phyloP scores from a whole-genome alignment of 1,140 invertebrate species.

The Kradibia gibbosae region DNA sequence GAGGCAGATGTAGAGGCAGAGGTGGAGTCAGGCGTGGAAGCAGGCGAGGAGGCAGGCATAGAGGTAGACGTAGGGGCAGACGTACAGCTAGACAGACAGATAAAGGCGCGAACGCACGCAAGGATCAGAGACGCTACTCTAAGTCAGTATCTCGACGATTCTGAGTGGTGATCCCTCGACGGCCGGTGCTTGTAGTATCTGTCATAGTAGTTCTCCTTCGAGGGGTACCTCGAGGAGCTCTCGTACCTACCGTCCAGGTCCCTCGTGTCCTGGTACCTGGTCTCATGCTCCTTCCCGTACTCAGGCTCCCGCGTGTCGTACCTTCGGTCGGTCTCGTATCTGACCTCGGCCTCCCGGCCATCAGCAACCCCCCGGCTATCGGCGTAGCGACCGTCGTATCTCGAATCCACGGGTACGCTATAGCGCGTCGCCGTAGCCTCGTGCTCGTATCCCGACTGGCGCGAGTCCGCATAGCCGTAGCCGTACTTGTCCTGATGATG shows the following conservation, averaged over 20 bases:
- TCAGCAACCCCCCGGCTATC: slow-evolving; percentile 46
- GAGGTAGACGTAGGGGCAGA: background rate
- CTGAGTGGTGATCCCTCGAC: slow-evolving; percentile 68
- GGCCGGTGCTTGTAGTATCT: slow-evolving; percentile 70
- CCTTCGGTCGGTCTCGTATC: slow-evolving; percentile 37
- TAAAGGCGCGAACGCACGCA: background rate
- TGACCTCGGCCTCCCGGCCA: slow-evolving; percentile 43
- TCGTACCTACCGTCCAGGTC: slow-evolving; percentile 60
- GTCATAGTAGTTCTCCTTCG: slow-evolving; percentile 71
- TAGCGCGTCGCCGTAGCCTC: slow-evolving; percentile 58
- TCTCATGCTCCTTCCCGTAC: slow-evolving; percentile 55
- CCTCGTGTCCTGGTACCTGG: slow-evolving; percentile 53
- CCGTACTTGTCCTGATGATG: slow-evolving; percentile 44
- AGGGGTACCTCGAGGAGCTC: slow-evolving; percentile 59
- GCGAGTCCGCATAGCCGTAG: slow-evolving; percentile 41
- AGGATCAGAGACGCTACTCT: background rate
- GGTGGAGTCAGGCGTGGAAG: no score
- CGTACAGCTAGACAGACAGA: no score
- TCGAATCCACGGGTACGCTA: slow-evolving; percentile 8
- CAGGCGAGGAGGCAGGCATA: background rate
- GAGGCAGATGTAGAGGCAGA: background rate
- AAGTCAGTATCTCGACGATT: slow-evolving; percentile 66
- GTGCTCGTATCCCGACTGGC: slow-evolving; percentile 28
- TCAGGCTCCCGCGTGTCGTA: slow-evolving; percentile 31
- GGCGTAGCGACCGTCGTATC: slow-evolving; percentile 31